Percentiles rank a stretch among this genome's conserved stretches.
Evolutionary conservation across 2,888 invertebrate species (phyloP).

Genomic region (Xylophagus ater): DNA sequence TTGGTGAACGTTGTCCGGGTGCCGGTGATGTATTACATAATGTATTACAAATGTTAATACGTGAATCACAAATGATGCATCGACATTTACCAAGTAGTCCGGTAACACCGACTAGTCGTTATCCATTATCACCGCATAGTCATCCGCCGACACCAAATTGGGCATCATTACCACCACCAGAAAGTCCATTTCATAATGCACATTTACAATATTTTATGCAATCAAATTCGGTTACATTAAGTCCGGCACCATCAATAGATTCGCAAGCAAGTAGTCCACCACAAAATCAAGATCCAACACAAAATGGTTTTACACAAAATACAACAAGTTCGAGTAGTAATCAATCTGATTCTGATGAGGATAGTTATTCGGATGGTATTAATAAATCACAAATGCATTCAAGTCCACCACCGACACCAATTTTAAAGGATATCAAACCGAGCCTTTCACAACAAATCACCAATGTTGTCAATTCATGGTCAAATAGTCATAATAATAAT

Average conservation of each 20-base stretch:
- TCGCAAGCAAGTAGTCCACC: constrained; percentile 81
- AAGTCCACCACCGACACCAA: constrained; percentile 49
- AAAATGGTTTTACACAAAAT: constrained; percentile 21
- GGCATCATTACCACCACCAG: constrained; percentile 44
- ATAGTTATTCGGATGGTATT: constrained; percentile 40
- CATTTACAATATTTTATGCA: constrained; percentile 63
- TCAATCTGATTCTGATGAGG: constrained; percentile 75
- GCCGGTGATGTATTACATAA: constrained; percentile 92
- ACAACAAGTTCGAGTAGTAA: constrained; percentile 57
- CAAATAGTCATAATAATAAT: constrained; percentile 32
- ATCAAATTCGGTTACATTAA: constrained; percentile 76
- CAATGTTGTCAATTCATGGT: constrained; percentile 39
- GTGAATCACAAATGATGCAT: constrained; percentile 67
- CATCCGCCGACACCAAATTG: constrained; percentile 73
- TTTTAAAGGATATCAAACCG: constrained; percentile 45
- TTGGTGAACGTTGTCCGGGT: constrained; percentile 83
- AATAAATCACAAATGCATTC: constrained; percentile 46
- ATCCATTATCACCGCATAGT: constrained; percentile 69
- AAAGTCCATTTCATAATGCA: constrained; percentile 43
- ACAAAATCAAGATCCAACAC: constrained; percentile 50
- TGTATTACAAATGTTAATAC: constrained; percentile 75
- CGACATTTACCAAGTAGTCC: constrained; percentile 70
- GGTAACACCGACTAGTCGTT: constrained; percentile 71
- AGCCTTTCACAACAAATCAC: constrained; percentile 37
- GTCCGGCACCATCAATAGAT: constrained; percentile 82